Base-by-base conservation (phyloP, 2,113 vertebrate genomes). In the Bothrops jararaca region DNA sequence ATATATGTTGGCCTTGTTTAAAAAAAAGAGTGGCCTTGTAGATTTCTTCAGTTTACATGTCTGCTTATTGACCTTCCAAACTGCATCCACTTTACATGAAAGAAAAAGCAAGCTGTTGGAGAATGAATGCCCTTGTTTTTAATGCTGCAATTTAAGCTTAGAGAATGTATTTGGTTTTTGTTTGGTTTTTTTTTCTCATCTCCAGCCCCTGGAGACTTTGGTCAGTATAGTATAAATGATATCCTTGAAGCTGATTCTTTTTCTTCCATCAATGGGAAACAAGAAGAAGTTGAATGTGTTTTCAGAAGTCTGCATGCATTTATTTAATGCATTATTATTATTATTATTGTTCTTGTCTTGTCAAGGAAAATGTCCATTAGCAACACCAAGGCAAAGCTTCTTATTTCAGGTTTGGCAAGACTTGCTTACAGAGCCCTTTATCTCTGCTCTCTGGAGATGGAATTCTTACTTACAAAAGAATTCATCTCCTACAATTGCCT, bases 11-110 rank as follows among this genome's bases (percentile, higher is more conserved):
- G 89, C 93, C 96, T 89, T 13, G 92, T 95, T 91, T 91, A 94
- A 0, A 90, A 95, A 93, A 39, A 80, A 80, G 18, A 20, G 15
- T 9, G 7, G 94, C 93, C 93, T 60, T 92, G 88, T 93, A 96
- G 96, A 96, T 96, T 95, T 94, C 94, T 95, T 92, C 93, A 91
- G 85, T 94, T 96, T 93, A 86, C 94, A 91, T 94, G 94, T 94
- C 9, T 91, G 90, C 54, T 95, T 94, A 93, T 93, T 95, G 94
- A 96, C 93, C 96, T 95, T 89, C 90, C 95, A 95, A 94, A 97
- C 95, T 95, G 94, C 92, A 56, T 29, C 26, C 74, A 18, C 88
- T 92, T 91, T 94, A 93, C 91, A 91, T 94, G 94, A 92, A 94
- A 96, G 89, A 39, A 88, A 93, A 94, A 89, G 57, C 80, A 85